phyloP scores from a whole-genome alignment of 2,113 vertebrate species.

The Toxotes chatareus region DNA sequence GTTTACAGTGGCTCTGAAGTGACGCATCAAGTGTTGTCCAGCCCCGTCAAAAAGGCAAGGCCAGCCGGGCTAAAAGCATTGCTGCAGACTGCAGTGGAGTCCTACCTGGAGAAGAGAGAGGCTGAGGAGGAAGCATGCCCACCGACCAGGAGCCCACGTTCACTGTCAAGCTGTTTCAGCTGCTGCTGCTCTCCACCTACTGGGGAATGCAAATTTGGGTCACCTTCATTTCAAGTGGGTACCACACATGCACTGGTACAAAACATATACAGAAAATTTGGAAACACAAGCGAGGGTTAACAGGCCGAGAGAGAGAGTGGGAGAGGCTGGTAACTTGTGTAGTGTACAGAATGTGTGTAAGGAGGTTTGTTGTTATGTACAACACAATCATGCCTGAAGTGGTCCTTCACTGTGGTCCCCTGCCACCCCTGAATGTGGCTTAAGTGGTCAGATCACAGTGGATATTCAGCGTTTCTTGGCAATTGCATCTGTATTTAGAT shows the following conservation, averaged over 20 bases:
- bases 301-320: no score
- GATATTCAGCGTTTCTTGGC: no score
- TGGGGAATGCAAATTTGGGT: constrained; percentile 91
- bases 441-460: neutral
- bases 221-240: constrained; percentile 87
- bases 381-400: neutral
- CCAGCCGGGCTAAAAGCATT: neutral
- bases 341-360: no score
- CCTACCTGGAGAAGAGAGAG: constrained; percentile 2
- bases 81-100: constrained; percentile 1
- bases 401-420: neutral
- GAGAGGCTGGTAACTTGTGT: neutral
- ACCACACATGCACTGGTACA: neutral
- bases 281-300: neutral
- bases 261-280: neutral
- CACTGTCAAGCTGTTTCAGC: constrained; percentile 84
- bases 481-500: neutral
- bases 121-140: constrained; percentile 67
- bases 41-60: neutral
- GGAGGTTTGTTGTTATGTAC: neutral
- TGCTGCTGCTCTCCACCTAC: constrained; percentile 87
- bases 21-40: neutral
- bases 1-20: constrained; percentile 30
- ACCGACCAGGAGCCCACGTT: constrained; percentile 80
- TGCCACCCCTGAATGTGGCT: neutral